These are phyloP conservation scores for Anomalospiza imberbis DNA, from an alignment of 2,797 vertebrate genomes.

Conservation along the genomic window DNA sequence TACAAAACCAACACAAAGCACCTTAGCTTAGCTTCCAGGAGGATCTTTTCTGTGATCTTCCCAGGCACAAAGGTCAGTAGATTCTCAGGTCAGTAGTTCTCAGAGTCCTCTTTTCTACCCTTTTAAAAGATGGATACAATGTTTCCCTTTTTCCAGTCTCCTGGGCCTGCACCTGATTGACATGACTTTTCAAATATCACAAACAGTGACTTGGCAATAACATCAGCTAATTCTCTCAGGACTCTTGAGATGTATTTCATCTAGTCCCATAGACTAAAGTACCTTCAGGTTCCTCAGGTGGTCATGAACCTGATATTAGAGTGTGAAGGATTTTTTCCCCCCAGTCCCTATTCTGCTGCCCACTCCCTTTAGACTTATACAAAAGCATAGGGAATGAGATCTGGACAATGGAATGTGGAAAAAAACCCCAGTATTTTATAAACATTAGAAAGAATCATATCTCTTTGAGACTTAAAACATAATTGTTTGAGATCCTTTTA, in stretches of 20 bases:
- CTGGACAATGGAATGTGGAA: background rate
- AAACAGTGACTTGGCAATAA: background rate
- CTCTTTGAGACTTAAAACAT: background rate
- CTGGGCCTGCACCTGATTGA: too few relatives aligned
- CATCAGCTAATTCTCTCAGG: background rate
- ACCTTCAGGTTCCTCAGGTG: background rate
- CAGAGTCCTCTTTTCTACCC: background rate
- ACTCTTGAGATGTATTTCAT: background rate
- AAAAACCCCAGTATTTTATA: accelerated
- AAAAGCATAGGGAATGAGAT: background rate
- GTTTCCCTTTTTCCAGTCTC: background rate
- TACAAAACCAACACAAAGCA: background rate
- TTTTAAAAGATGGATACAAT: background rate
- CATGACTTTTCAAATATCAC: background rate
- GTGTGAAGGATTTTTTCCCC: background rate
- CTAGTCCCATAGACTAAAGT: background rate
- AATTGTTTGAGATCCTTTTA: background rate
- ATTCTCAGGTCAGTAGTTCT: too few relatives aligned
- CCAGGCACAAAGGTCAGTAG: background rate
- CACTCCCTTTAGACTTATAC: accelerated
- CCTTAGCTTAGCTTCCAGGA: background rate
- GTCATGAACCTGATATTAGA: background rate
- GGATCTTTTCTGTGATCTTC: background rate
- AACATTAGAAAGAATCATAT: background rate
- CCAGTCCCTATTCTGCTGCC: background rate